phyloP scores from a whole-genome alignment of 1,140 invertebrate genomes.

The Gryllus bimaculatus region DNA sequence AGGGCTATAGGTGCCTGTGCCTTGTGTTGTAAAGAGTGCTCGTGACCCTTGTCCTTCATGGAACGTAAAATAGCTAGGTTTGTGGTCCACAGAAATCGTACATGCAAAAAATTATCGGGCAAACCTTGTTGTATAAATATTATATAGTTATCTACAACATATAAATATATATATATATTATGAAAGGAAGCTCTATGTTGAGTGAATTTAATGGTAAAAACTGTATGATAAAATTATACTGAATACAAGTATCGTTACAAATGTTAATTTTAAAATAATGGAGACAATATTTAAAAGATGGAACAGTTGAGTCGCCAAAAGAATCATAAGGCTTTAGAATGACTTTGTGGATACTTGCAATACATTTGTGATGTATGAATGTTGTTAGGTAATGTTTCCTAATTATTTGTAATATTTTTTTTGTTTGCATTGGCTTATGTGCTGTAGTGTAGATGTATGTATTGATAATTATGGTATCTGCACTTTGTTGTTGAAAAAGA shows the following conservation, averaged over 20 bases:
- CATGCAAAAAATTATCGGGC: background rate
- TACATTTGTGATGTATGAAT: slow-evolving; percentile 1
- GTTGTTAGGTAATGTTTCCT: background rate
- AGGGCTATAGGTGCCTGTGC: background rate
- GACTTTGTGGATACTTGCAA: background rate
- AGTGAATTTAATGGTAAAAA: background rate
- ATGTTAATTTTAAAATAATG: background rate
- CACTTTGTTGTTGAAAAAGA: background rate
- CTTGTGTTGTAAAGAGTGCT: slow-evolving; percentile 1
- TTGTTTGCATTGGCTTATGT: background rate
- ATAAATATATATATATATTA: background rate
- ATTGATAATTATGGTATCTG: slow-evolving; percentile 2
- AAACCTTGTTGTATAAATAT: slow-evolving; percentile 6
- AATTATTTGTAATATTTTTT: background rate
- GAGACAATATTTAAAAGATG: background rate
- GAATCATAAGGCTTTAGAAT: background rate
- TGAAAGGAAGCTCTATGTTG: background rate
- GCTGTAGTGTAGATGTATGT: slow-evolving; percentile 1
- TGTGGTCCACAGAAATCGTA: background rate
- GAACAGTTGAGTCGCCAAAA: background rate
- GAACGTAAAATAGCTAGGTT: background rate
- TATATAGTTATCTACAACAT: background rate
- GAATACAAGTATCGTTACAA: background rate
- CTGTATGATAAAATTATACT: slow-evolving; percentile 1
- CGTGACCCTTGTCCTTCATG: background rate